Conservation (phyloP, 1,140 invertebrate species). For the Drosophila equinoxialis region DNA sequence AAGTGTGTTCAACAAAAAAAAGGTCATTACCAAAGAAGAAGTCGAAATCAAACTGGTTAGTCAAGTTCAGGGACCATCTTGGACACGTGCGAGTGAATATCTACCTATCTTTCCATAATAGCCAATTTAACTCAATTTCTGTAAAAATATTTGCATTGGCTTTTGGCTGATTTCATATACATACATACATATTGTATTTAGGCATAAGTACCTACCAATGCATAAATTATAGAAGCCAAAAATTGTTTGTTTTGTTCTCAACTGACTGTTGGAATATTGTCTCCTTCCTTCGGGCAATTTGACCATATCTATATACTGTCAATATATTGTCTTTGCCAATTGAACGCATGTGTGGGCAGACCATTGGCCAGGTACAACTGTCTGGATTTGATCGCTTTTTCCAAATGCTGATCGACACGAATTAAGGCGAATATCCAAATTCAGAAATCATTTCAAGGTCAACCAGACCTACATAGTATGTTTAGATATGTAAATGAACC, state of each 20-base stretch:
- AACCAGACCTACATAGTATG: constrained; percentile 4
- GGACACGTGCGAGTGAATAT: neutral
- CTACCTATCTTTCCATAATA: neutral
- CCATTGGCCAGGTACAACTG: neutral
- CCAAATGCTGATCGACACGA: constrained; percentile 48
- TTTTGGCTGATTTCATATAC: neutral
- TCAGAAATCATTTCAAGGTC: constrained; percentile 67
- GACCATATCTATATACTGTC: neutral
- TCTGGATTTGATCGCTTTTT: neutral
- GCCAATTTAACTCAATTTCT: constrained; percentile 1
- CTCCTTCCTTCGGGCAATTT: neutral
- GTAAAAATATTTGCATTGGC: constrained; percentile 12
- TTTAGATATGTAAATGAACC: constrained; percentile 67
- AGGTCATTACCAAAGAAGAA: constrained; percentile 14
- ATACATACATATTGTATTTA: neutral
- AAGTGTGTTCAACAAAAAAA: neutral
- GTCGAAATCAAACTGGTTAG: constrained; percentile 2
- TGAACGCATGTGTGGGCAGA: neutral
- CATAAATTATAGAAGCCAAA: constrained; percentile 3
- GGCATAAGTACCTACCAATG: constrained; percentile 3
- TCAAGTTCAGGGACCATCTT: constrained; percentile 10
- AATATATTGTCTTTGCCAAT: neutral
- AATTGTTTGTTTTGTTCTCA: neutral
- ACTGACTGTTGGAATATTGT: neutral
- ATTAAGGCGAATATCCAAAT: constrained; percentile 37